These are phyloP conservation scores for Parotocinclus haroldoi DNA, from an alignment of 2,797 vertebrate genomes.

Conservation along the genomic window DNA sequence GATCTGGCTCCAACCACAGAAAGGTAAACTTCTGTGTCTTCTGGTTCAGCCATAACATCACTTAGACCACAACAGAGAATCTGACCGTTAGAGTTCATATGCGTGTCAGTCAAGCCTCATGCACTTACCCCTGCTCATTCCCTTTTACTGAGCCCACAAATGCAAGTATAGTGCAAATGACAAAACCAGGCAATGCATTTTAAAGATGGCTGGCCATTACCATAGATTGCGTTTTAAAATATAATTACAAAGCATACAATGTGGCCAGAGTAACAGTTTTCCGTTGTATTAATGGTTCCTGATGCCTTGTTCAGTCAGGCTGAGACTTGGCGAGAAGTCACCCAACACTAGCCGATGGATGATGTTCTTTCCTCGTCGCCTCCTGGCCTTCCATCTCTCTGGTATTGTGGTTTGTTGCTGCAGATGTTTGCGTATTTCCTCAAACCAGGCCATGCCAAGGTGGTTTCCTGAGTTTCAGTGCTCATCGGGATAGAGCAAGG, in stretches of 20 bases:
- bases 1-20: slow-evolving; percentile 45
- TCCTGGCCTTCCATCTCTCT: no score
- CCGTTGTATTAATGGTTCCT: no score
- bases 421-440: no score
- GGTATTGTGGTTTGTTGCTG: no score
- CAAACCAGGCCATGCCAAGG: no score
- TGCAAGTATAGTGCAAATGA: not conserved
- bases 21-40: slow-evolving; percentile 13
- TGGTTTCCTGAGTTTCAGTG: no score
- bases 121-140: slow-evolving; percentile 2
- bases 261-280: no score
- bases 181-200: slow-evolving; percentile 1
- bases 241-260: not conserved
- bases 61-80: slow-evolving; percentile 16
- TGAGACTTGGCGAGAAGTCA: no score
- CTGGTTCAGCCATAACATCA: slow-evolving; percentile 11
- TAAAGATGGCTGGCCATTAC: slow-evolving; percentile 10
- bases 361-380: no score
- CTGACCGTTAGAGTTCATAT: not conserved
- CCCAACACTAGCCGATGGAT: no score
- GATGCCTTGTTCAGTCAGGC: no score
- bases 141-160: not conserved
- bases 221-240: slow-evolving; percentile 11
- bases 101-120: slow-evolving; percentile 18
- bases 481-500: no score